phyloP scores from a whole-genome alignment of 64 coral and sea anemone species.

The Pocillopora damicornis region DNA sequence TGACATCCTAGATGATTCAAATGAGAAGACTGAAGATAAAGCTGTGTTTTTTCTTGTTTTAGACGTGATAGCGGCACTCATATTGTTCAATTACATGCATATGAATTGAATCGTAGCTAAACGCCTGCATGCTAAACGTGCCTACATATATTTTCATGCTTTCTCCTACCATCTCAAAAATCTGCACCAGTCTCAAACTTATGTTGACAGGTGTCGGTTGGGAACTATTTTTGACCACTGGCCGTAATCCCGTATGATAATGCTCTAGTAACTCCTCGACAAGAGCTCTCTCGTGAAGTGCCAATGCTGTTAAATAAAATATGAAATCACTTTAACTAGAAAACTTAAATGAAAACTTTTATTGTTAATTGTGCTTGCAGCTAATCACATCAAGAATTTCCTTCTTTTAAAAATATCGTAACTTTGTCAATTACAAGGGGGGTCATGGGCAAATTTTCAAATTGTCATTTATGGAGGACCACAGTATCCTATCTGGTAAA shows the following conservation, averaged over 20 bases:
- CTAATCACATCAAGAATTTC: no score
- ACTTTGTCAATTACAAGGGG: no score
- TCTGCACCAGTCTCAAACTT: constrained; percentile 74
- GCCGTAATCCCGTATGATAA: constrained; percentile 49
- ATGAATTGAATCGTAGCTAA: not conserved
- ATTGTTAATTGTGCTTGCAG: no score
- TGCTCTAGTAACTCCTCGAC: constrained; percentile 47
- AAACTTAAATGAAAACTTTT: no score
- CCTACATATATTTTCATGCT: not conserved
- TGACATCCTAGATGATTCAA: constrained; percentile 47
- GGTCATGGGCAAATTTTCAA: no score
- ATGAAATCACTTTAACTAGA: not conserved
- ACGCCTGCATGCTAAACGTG: not conserved
- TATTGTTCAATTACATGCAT: not conserved
- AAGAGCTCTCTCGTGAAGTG: constrained; percentile 31
- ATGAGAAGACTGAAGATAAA: not conserved
- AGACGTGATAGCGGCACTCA: no score
- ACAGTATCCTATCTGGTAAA: no score
- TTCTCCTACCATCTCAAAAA: constrained; percentile 61
- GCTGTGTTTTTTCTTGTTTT: no score
- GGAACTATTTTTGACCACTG: constrained; percentile 30
- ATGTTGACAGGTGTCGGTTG: constrained; percentile 53
- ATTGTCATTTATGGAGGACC: no score
- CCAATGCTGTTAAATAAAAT: not conserved
- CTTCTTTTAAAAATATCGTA: no score